These are phyloP conservation scores for Epistrophe grossulariae DNA, from an alignment of 2,888 invertebrate species.

Conservation along the genomic window DNA sequence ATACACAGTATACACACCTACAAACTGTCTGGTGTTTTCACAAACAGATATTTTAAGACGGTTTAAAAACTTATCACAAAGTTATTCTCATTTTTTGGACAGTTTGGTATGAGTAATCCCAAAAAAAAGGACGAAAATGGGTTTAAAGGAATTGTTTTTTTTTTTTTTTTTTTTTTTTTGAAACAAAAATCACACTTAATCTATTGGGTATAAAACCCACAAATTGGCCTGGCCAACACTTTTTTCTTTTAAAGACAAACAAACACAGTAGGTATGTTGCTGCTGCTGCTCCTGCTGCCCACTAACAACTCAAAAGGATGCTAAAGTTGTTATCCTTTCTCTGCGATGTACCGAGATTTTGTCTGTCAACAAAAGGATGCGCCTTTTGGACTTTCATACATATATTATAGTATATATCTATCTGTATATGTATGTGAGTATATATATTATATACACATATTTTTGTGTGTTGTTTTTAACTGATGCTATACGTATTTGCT, in stretches of 20 bases:
- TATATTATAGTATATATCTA: not conserved
- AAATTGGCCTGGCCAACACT: conserved; percentile 16
- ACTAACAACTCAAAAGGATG: conserved; percentile 45
- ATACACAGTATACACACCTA: conserved; percentile 30
- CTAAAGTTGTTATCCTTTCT: conserved; percentile 56
- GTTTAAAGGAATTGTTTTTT: conserved; percentile 11
- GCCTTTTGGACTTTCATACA: conserved; percentile 64
- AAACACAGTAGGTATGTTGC: conserved; percentile 32
- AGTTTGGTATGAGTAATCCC: not conserved
- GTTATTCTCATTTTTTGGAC: conserved; percentile 21
- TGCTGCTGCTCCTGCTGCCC: conserved; percentile 12
- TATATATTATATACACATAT: not conserved
- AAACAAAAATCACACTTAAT: conserved; percentile 56
- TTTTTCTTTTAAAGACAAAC: conserved; percentile 27
- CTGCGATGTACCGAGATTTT: conserved; percentile 44
- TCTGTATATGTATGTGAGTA: not conserved
- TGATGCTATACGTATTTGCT: conserved; percentile 52
- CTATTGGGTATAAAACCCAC: not conserved
- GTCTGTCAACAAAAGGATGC: conserved; percentile 73
- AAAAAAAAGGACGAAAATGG: conserved; percentile 46
- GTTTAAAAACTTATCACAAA: conserved; percentile 66
- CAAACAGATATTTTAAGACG: conserved; percentile 53
- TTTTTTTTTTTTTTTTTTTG: conserved; percentile 1
- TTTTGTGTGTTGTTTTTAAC: conserved; percentile 5
- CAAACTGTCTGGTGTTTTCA: conserved; percentile 32